These are phyloP conservation scores for Phania funesta DNA, from an alignment of 2,888 invertebrate genomes.

Conservation along the genomic window DNA sequence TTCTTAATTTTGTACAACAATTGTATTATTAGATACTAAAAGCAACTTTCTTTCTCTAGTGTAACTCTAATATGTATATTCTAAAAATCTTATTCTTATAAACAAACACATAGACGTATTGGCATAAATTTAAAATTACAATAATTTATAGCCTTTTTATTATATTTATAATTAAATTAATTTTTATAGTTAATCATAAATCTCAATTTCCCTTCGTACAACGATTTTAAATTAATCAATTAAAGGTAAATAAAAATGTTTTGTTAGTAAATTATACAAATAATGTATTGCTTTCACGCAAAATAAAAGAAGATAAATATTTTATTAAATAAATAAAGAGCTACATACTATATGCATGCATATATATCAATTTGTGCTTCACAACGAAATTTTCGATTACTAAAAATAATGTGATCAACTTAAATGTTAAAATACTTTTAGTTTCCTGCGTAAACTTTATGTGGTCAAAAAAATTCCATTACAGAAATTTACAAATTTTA, in stretches of 20 bases:
- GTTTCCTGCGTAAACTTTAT: too few relatives aligned
- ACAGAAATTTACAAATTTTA: too few relatives aligned
- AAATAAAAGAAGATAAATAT: too few relatives aligned
- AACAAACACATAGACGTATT: neutral
- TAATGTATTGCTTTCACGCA: too few relatives aligned
- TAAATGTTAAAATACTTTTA: too few relatives aligned
- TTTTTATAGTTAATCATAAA: neutral
- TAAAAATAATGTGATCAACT: too few relatives aligned
- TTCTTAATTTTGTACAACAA: constrained; percentile 10
- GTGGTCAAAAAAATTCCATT: too few relatives aligned
- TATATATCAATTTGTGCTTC: too few relatives aligned
- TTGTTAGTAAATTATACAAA: constrained; percentile 9
- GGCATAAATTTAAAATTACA: neutral
- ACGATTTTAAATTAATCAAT: constrained; percentile 34
- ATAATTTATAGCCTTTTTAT: neutral
- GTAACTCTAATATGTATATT: neutral
- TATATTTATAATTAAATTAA: constrained; percentile 10
- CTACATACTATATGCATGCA: too few relatives aligned
- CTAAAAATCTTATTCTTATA: neutral
- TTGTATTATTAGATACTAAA: neutral
- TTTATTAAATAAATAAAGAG: too few relatives aligned
- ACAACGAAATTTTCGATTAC: too few relatives aligned
- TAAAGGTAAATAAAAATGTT: neutral
- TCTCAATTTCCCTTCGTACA: constrained; percentile 37
- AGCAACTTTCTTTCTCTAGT: constrained; percentile 9